Evolutionary conservation across 1,140 invertebrate genomes (phyloP), one percentile per base, ranked within the genome.

Genomic region (Planococcus citri): DNA sequence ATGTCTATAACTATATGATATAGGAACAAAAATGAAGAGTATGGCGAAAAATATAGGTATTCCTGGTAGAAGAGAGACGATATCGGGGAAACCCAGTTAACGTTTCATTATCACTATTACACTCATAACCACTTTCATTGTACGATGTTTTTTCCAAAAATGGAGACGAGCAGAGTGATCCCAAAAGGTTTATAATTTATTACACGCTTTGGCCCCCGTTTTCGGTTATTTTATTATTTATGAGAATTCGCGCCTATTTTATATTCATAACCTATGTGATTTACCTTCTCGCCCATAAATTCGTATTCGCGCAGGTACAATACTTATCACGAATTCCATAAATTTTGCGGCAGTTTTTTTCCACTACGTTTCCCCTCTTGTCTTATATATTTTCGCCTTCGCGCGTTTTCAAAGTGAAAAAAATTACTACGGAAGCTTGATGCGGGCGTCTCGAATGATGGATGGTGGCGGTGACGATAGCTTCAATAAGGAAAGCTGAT

Each of bases 221-320:
- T 64, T 27, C 60, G 60, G 29, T 33, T 64, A 64, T 64, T 64
- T 27, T 64, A 25, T 64, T 64, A 64, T 64, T 64, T 64, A 64
- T 64, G 60, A 64, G 60, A 64, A 24, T 64, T 64, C 20, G 25
- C 60, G 60, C 60, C 60, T 64, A 64, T 64, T 64, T 64, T 64
- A 64, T 64, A 64, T 64, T 64, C 60, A 64, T 64, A 64, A 64
- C 60, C 60, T 64, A 64, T 64, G 25, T 64, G 60, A 64, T 64
- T 64, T 64, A 64, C 60, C 60, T 64, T 64, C 51, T n/a, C 25
- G 22, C 22, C n/a, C 25, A 64, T 25, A 64, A 64, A 25, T 64
- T 64, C 60, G 60, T 64, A 64, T 64, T 64, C 60, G 22, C 22
- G 10, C 25, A n/a, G 17, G 17, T 64, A 64, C 60, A 64, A 64